Conservation (phyloP, 1,140 invertebrate species). For the Rhagoletis zephyria region DNA sequence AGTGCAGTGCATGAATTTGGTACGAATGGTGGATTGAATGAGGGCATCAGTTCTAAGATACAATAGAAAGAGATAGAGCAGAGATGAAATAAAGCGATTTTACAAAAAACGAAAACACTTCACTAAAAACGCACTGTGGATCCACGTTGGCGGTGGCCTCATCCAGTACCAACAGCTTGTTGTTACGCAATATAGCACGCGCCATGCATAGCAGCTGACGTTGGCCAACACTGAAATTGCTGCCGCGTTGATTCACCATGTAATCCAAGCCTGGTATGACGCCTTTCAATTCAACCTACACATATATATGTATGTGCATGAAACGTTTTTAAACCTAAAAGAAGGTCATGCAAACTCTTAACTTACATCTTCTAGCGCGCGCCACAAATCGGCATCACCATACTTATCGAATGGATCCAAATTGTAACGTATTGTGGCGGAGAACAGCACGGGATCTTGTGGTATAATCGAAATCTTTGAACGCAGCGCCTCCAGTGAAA, state of each 20-base stretch:
- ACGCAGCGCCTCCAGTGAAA: constrained; percentile 82
- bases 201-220: constrained; percentile 89
- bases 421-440: constrained; percentile 85
- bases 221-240: constrained; percentile 89
- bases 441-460: constrained; percentile 88
- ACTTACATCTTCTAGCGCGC: constrained; percentile 69
- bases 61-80: neutral
- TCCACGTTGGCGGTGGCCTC: constrained; percentile 84
- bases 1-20: constrained; percentile 77
- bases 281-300: constrained; percentile 77
- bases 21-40: constrained; percentile 76
- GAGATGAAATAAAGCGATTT: constrained; percentile 61
- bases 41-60: constrained; percentile 75
- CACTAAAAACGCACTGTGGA: constrained; percentile 77
- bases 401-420: constrained; percentile 86
- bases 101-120: constrained; percentile 71
- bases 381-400: constrained; percentile 75
- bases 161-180: constrained; percentile 81
- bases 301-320: neutral
- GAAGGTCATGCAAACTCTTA: constrained; percentile 30
- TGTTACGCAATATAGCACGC: constrained; percentile 83
- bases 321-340: constrained; percentile 32
- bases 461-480: constrained; percentile 80
- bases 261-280: constrained; percentile 77
- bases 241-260: constrained; percentile 81